Percentiles rank a stretch among this genome's conserved stretches.
Conservation (phyloP, 2,888 invertebrate genomes). For the Glyphotaelius pellucidus region DNA sequence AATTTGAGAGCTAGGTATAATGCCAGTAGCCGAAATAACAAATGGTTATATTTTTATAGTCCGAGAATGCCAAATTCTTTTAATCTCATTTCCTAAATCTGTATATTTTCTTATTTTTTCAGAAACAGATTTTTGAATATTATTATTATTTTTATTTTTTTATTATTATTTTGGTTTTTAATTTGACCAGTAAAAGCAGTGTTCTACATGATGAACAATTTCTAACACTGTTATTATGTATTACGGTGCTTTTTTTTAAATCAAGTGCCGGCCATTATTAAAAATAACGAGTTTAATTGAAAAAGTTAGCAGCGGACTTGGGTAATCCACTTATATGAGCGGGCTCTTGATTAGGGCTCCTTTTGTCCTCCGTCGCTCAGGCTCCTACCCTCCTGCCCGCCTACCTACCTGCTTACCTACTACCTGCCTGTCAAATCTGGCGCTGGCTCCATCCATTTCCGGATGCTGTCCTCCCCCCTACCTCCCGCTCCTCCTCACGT, state of each 20-base stretch:
- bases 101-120: too few relatives aligned
- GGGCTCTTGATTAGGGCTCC: conserved; percentile 42
- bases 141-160: too few relatives aligned
- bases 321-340: conserved; percentile 48
- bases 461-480: conserved; percentile 15
- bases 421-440: conserved; percentile 49
- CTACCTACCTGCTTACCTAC: not conserved
- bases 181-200: too few relatives aligned
- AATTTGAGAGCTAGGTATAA: too few relatives aligned
- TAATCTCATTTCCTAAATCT: too few relatives aligned
- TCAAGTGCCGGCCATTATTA: not conserved
- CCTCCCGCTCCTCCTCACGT: conserved; percentile 6
- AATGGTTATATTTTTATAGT: too few relatives aligned
- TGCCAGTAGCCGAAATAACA: too few relatives aligned
- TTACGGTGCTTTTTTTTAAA: not conserved
- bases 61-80: too few relatives aligned
- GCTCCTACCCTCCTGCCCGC: not conserved
- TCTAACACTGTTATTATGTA: not conserved
- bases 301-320: conserved; percentile 4
- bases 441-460: conserved; percentile 52
- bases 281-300: conserved; percentile 27
- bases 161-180: too few relatives aligned
- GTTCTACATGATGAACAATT: not conserved
- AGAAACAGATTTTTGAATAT: too few relatives aligned
- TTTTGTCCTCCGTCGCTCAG: conserved; percentile 54